A percentile compares a stretch with the other conserved stretches of the same genome.
phyloP scores from a whole-genome alignment of 2,797 vertebrate genomes.

The Muscicapa striata region DNA sequence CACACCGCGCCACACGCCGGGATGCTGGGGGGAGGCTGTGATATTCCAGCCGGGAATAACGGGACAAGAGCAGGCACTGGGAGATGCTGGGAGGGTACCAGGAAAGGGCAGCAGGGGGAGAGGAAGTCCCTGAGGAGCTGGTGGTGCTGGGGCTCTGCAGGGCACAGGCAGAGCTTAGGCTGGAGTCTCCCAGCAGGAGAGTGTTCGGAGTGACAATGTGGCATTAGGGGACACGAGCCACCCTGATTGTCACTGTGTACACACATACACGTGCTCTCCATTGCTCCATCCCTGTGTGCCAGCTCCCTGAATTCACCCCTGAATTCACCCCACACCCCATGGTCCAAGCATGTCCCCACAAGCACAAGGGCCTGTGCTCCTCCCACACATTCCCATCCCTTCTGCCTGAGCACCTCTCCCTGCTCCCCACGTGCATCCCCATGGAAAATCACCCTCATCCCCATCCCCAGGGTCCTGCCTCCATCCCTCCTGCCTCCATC shows the following conservation, averaged over 20 bases:
- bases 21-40: neutral
- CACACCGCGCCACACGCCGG: neutral
- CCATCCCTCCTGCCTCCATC: too few relatives aligned
- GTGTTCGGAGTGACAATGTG: neutral
- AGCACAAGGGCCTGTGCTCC: neutral
- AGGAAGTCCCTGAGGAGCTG: neutral
- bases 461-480: neutral
- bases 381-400: fast-evolving
- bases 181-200: neutral
- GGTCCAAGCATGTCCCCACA: fast-evolving
- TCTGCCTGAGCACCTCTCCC: fast-evolving
- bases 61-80: neutral
- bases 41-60: neutral
- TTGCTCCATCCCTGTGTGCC: fast-evolving
- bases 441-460: fast-evolving
- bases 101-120: neutral
- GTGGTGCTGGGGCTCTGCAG: neutral
- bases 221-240: fast-evolving
- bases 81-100: neutral
- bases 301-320: neutral
- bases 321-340: neutral
- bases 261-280: too few relatives aligned
- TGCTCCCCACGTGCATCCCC: neutral
- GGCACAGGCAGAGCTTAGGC: neutral
- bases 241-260: fast-evolving